Evolutionary conservation across 1,140 invertebrate species (phyloP).

Genomic region (Cheumatopsyche charites): DNA sequence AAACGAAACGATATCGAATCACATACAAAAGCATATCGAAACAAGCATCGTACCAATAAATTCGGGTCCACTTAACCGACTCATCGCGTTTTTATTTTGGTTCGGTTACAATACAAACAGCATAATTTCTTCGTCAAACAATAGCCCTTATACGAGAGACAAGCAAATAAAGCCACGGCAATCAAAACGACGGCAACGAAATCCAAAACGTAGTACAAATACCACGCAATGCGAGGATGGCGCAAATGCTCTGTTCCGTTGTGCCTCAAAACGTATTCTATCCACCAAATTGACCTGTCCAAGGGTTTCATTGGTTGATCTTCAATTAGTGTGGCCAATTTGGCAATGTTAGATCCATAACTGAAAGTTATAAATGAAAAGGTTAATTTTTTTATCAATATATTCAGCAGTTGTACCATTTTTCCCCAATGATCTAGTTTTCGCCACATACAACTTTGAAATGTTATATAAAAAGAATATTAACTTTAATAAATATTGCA

Average conservation of each 20-base stretch:
- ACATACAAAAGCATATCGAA: background rate
- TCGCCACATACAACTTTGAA: too few relatives aligned
- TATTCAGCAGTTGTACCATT: background rate
- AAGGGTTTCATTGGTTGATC: slow-evolving; percentile 54
- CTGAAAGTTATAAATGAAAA: slow-evolving; percentile 20
- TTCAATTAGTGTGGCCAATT: slow-evolving; percentile 37
- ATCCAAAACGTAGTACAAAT: slow-evolving; percentile 20
- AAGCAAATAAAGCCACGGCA: background rate
- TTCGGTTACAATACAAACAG: too few relatives aligned
- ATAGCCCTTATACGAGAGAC: background rate
- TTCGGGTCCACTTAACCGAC: background rate
- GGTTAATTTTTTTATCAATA: too few relatives aligned
- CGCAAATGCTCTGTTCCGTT: slow-evolving; percentile 52
- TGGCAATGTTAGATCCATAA: slow-evolving; percentile 28
- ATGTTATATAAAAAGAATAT: too few relatives aligned
- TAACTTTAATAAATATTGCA: too few relatives aligned
- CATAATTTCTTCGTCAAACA: too few relatives aligned
- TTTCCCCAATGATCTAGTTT: too few relatives aligned
- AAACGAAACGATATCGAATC: too few relatives aligned
- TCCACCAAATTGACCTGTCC: slow-evolving; percentile 52
- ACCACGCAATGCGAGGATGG: slow-evolving; percentile 40
- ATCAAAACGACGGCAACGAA: background rate
- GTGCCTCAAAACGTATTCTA: slow-evolving; percentile 54
- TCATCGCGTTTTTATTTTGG: background rate
- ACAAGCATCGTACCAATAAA: background rate